Evolutionary conservation across 2,113 vertebrate genomes (phyloP).

Genomic region (Jaculus jaculus): DNA sequence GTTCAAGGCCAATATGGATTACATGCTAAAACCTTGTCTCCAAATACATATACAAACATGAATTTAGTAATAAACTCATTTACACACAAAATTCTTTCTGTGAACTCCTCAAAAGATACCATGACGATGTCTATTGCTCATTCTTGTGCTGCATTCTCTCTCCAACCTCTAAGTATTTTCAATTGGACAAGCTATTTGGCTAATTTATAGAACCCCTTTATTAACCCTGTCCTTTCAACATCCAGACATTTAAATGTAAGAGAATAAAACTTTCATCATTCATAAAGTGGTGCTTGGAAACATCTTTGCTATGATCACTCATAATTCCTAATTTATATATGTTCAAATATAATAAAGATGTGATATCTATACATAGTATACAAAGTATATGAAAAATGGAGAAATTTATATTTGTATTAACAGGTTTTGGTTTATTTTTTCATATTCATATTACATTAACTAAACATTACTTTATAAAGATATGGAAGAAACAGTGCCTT

Average conservation of each 20-base stretch:
- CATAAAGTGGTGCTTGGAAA: neutral
- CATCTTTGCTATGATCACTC: neutral
- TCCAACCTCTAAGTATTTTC: neutral
- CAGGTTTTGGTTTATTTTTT: neutral
- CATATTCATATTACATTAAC: neutral
- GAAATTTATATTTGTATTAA: neutral
- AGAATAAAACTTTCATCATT: neutral
- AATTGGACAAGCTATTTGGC: neutral
- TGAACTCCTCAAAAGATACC: too few species aligned
- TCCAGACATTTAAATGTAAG: neutral
- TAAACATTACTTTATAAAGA: neutral
- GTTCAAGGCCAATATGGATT: too few species aligned
- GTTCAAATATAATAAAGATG: neutral
- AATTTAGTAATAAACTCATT: too few species aligned
- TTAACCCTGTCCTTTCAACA: neutral
- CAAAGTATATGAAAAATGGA: neutral
- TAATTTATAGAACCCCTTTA: neutral
- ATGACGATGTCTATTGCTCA: too few species aligned
- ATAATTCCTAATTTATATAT: slow-evolving; percentile 17
- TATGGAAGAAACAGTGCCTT: neutral
- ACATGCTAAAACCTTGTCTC: too few species aligned
- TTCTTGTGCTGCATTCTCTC: too few species aligned
- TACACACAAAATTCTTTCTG: too few species aligned
- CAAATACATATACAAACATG: too few species aligned
- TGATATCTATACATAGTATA: slow-evolving; percentile 8